Percentiles rank a stretch among this genome's conserved stretches.
phyloP scores from a whole-genome alignment of 2,888 invertebrate genomes.

The Lamproptera curius region DNA sequence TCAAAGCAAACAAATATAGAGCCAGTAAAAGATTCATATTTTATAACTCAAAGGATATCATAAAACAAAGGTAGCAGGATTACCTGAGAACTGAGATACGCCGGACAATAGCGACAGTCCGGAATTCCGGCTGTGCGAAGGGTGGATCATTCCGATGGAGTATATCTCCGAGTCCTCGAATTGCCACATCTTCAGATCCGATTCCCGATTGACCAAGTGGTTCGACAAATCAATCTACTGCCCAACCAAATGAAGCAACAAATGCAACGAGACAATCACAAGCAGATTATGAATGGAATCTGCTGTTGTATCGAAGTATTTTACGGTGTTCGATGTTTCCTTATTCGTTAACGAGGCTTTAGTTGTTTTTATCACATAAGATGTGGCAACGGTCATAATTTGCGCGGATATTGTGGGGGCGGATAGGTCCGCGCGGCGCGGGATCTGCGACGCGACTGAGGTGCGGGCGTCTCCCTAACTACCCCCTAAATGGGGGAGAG shows the following conservation, averaged over 20 bases:
- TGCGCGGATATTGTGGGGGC: conserved; percentile 44
- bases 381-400: conserved; percentile 52
- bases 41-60: too few relatives aligned
- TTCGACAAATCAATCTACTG: conserved; percentile 22
- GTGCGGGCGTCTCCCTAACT: conserved; percentile 26
- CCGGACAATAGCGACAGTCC: conserved; percentile 78
- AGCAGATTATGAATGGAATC: conserved; percentile 9
- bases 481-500: conserved; percentile 31
- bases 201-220: conserved; percentile 25
- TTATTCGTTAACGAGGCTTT: conserved; percentile 10
- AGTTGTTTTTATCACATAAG: conserved; percentile 39
- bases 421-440: conserved; percentile 52
- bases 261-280: neutral
- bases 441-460: conserved; percentile 64
- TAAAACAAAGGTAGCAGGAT: too few relatives aligned
- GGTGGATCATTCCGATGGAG: conserved; percentile 90
- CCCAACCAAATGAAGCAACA: conserved; percentile 21
- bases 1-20: too few relatives aligned
- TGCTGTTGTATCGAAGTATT: neutral
- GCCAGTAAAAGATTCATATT: too few relatives aligned
- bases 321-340: neutral
- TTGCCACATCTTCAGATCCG: conserved; percentile 78
- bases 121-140: conserved; percentile 83
- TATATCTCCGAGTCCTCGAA: conserved; percentile 87
- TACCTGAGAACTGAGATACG: conserved; percentile 69